phyloP scores from a whole-genome alignment of 1,140 invertebrate genomes.

The Drosophila parabipectinata region DNA sequence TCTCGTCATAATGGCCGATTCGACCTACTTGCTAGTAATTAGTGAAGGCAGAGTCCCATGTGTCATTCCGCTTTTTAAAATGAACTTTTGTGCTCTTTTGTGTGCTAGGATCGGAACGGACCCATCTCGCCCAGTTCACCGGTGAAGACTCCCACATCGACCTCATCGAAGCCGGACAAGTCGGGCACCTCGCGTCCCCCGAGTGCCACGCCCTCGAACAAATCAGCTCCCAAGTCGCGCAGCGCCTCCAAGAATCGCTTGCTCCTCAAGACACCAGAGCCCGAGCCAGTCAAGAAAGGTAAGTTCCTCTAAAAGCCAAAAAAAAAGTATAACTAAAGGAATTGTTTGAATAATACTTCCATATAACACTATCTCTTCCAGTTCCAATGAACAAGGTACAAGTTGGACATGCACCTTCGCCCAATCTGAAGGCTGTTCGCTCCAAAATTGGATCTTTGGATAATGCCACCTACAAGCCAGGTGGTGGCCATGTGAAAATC shows the following conservation, averaged over 20 bases:
- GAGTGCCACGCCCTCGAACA: slow-evolving; percentile 83
- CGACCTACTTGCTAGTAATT: slow-evolving; percentile 71
- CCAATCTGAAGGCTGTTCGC: slow-evolving; percentile 94
- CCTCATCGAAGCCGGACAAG: slow-evolving; percentile 79
- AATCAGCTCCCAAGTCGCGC: slow-evolving; percentile 78
- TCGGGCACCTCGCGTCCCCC: slow-evolving; percentile 76
- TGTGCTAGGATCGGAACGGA: slow-evolving; percentile 82
- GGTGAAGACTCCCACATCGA: slow-evolving; percentile 83
- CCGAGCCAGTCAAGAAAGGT: slow-evolving; percentile 90
- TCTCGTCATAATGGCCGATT: slow-evolving; percentile 73
- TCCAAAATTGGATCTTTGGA: slow-evolving; percentile 97
- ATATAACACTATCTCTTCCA: slow-evolving; percentile 84
- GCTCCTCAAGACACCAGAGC: slow-evolving; percentile 82
- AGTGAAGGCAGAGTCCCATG: background rate
- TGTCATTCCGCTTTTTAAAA: background rate
- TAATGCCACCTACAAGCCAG: slow-evolving; percentile 95
- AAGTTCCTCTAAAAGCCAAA: slow-evolving; percentile 41
- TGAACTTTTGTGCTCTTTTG: background rate
- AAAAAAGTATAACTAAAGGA: no score
- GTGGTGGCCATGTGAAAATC: slow-evolving; percentile 96
- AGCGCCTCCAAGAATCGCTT: slow-evolving; percentile 81
- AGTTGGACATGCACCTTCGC: slow-evolving; percentile 94
- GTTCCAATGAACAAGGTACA: slow-evolving; percentile 97
- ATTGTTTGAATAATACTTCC: background rate
- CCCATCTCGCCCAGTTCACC: slow-evolving; percentile 81